These are phyloP conservation scores for Cryptotermes secundus DNA, from an alignment of 1,140 invertebrate genomes.

Conservation along the genomic window DNA sequence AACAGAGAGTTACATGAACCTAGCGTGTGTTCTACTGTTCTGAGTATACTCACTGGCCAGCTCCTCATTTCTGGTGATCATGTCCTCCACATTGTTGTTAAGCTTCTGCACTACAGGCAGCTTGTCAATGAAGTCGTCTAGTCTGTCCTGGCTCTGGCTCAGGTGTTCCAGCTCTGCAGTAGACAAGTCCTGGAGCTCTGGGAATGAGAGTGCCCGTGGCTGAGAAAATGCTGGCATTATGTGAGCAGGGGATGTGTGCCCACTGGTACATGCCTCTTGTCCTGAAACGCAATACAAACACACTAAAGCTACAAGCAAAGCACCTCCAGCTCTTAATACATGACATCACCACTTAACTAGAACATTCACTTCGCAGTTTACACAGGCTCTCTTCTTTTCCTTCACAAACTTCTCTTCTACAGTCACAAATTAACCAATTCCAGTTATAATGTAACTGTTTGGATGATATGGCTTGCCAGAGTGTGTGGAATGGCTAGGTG, in stretches of 20 bases:
- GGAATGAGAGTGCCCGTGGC: slow-evolving; percentile 48
- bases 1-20: too few relatives aligned
- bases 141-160: slow-evolving; percentile 62
- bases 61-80: slow-evolving; percentile 69
- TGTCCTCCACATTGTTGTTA: slow-evolving; percentile 65
- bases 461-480: too few relatives aligned
- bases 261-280: background rate
- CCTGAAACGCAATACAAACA: background rate
- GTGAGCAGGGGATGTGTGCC: background rate
- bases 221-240: background rate
- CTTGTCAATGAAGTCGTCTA: slow-evolving; percentile 69
- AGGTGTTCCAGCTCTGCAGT: slow-evolving; percentile 69
- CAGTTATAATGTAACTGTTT: too few relatives aligned
- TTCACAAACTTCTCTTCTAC: too few relatives aligned
- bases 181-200: slow-evolving; percentile 64
- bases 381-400: too few relatives aligned
- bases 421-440: too few relatives aligned
- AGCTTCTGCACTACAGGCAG: slow-evolving; percentile 63
- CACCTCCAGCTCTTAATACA: background rate
- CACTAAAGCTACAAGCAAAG: too few relatives aligned
- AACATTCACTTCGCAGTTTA: too few relatives aligned
- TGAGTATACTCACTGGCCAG: slow-evolving; percentile 64
- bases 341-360: too few relatives aligned
- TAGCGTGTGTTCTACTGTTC: too few relatives aligned
- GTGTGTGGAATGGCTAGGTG: too few relatives aligned